Base-by-base conservation (phyloP, 2,888 invertebrate species). In the Scaptomyza tumidula region DNA sequence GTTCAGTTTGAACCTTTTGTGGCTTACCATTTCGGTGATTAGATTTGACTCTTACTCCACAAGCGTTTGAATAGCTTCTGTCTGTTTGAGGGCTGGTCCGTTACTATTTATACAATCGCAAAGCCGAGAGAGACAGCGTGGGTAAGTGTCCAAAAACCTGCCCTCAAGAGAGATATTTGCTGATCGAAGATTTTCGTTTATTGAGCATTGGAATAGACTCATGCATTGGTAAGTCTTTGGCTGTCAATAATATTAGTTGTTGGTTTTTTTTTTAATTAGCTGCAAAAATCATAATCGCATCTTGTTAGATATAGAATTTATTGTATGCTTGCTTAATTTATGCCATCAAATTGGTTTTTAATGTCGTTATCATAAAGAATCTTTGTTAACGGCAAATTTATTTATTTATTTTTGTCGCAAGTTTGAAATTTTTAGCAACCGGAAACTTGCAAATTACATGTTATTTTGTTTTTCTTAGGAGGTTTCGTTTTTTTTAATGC, bases 51-150 rank as follows among this genome's bases (percentile, higher is more conserved):
- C 58, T 88, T 75, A 73, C 76, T 85, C 76, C 86, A 70, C 74
- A 69, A 76, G 72, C 78, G 68, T 44, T 63, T 66, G 71, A 74
- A 66, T 72, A 33, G 84, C 87, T 83, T 86, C 84, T 86, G 89
- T 45, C 76, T 59, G n/a, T 16, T 55, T 27, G 19, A 39, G 61
- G 46, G 39, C 53, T 54, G 27, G 54, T 19, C 67, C 33, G 52
- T 43, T 58, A 62, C 58, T 83, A 83, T 80, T 80, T 80, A 80
- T 80, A 80, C 69, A 41, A 64, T 55, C 46, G 6, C 41, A 45
- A 41, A 37, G 61, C 49, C 35, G 71, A 62, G 45, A 71, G 61
- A 48, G 2, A 33, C 3, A 27, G 37, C 39, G 4, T 33, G 31
- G 48, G 60, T 52, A 61, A 24, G 29, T 33, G 33, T 9, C 33